Percentiles rank a stretch among this genome's conserved stretches.
phyloP scores from a whole-genome alignment of 2,797 vertebrate genomes.

The Siniperca scherzeri region DNA sequence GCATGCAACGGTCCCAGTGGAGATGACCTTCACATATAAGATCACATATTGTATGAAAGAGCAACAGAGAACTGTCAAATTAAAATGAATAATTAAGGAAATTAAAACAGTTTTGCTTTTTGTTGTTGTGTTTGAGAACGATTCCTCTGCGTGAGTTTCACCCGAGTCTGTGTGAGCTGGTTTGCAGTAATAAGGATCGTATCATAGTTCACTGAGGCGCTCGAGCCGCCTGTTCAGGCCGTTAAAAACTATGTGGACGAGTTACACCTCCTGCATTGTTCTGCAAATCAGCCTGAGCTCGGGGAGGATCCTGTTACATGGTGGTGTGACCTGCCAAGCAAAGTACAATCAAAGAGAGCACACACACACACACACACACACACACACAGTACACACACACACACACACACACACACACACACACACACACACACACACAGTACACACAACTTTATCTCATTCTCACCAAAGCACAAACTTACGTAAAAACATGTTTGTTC shows the following conservation, averaged over 20 bases:
- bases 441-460: not conserved
- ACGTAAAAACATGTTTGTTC: not conserved
- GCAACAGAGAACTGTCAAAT: too few relatives aligned
- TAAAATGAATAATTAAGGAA: too few relatives aligned
- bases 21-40: not conserved
- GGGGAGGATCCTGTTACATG: constrained; percentile 52
- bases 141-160: too few relatives aligned
- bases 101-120: too few relatives aligned
- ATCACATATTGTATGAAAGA: not conserved
- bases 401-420: constrained; percentile 21
- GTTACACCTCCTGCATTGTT: constrained; percentile 59
- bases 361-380: constrained; percentile 31
- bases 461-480: not conserved
- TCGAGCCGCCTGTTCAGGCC: not conserved
- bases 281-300: constrained; percentile 39
- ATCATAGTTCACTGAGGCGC: not conserved
- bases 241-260: constrained; percentile 20
- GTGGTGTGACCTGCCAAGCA: constrained; percentile 50
- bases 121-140: too few relatives aligned
- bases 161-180: not conserved
- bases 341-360: constrained; percentile 15
- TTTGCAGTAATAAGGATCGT: constrained; percentile 8
- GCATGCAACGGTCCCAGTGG: too few relatives aligned
- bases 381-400: constrained; percentile 13
- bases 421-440: not conserved